These are phyloP conservation scores for Seladonia tumulorum DNA, from an alignment of 2,888 invertebrate species.

Conservation along the genomic window DNA sequence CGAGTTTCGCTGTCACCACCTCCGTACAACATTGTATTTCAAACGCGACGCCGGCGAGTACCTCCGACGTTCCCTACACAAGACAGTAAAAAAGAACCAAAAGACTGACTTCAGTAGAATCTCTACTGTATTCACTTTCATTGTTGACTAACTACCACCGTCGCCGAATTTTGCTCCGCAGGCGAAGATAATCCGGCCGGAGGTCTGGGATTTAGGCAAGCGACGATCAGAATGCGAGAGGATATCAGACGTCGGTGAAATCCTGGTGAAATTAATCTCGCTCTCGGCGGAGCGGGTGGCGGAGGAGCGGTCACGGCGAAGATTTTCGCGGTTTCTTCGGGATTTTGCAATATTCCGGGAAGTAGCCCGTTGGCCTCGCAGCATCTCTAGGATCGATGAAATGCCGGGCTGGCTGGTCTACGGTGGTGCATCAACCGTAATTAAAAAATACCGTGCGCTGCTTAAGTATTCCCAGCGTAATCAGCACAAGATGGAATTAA, in stretches of 20 bases:
- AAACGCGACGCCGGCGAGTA: too few relatives aligned
- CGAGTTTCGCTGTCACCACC: too few relatives aligned
- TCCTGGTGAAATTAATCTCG: slow-evolving; percentile 45
- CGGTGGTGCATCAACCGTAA: slow-evolving; percentile 78
- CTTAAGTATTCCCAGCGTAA: slow-evolving; percentile 79
- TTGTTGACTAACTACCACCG: slow-evolving; percentile 42
- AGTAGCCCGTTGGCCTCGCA: background rate
- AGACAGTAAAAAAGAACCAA: too few relatives aligned
- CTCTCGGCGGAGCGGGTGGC: background rate
- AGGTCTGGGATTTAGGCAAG: background rate
- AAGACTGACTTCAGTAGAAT: too few relatives aligned
- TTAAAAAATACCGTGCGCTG: slow-evolving; percentile 80
- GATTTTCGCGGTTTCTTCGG: slow-evolving; percentile 55
- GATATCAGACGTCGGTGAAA: slow-evolving; percentile 33
- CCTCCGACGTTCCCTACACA: too few relatives aligned
- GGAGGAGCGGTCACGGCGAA: slow-evolving; percentile 32
- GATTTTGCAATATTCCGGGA: slow-evolving; percentile 49
- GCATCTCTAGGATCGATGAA: slow-evolving; percentile 45
- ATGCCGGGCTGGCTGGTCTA: slow-evolving; percentile 35
- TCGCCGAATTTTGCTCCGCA: slow-evolving; percentile 22
- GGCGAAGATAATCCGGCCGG: slow-evolving; percentile 44
- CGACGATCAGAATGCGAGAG: slow-evolving; percentile 33
- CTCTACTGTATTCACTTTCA: background rate
- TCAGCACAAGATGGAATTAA: slow-evolving; percentile 78
- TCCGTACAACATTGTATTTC: too few relatives aligned